These are phyloP conservation scores for Paraescarpia echinospica DNA, from an alignment of 1,140 invertebrate genomes.

Conservation along the genomic window DNA sequence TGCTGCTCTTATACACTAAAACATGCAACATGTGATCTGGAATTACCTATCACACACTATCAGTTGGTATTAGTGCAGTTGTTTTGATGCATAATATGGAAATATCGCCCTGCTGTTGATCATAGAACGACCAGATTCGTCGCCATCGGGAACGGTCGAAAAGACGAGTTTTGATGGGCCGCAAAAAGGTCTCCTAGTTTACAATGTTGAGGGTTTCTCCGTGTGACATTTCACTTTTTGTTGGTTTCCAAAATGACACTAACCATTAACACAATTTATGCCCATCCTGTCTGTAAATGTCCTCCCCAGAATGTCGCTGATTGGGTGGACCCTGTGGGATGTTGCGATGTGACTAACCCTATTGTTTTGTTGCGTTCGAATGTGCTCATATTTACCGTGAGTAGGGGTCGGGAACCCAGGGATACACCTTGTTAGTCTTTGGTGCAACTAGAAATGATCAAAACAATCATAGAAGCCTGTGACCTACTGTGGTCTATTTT, in stretches of 20 bases:
- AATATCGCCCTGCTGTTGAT: background rate
- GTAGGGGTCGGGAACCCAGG: too few relatives aligned
- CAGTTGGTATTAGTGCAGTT: background rate
- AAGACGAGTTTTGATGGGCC: background rate
- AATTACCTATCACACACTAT: too few relatives aligned
- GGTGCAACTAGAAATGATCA: too few relatives aligned
- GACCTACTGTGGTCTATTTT: too few relatives aligned
- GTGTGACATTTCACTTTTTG: constrained; percentile 20
- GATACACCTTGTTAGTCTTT: too few relatives aligned
- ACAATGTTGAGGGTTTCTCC: constrained; percentile 20
- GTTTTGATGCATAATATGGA: background rate
- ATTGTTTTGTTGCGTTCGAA: background rate
- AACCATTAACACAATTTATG: background rate
- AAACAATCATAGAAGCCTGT: too few relatives aligned
- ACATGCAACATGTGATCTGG: too few relatives aligned
- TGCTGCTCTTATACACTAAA: too few relatives aligned
- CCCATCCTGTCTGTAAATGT: background rate
- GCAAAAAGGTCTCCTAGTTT: constrained; percentile 3
- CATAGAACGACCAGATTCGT: background rate
- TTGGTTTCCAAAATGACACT: constrained; percentile 2
- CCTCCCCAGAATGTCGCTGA: background rate
- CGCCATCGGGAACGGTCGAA: background rate
- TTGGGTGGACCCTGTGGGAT: too few relatives aligned
- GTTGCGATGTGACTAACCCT: background rate
- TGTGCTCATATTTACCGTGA: too few relatives aligned